A percentile compares a stretch with the other conserved stretches of the same genome.
These are phyloP conservation scores for Polyommatus icarus DNA, from an alignment of 2,888 invertebrate genomes.

Conservation along the genomic window DNA sequence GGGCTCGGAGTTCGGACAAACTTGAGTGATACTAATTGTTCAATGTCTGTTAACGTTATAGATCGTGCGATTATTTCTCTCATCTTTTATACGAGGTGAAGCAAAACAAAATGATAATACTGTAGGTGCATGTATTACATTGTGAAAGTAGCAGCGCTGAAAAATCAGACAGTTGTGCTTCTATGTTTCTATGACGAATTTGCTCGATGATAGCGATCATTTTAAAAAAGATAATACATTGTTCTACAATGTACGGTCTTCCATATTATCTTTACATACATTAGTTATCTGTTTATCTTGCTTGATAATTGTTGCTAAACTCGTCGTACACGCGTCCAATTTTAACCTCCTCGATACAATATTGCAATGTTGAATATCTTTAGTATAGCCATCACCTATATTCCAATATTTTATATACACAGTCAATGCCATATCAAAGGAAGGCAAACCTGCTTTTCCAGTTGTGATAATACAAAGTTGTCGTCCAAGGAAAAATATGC, in stretches of 20 bases:
- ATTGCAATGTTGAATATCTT: background rate
- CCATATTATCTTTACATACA: background rate
- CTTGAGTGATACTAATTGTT: no score
- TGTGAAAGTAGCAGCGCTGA: no score
- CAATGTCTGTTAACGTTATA: no score
- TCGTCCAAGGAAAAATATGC: constrained; percentile 2
- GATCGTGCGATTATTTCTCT: no score
- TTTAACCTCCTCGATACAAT: background rate
- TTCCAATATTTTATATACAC: background rate
- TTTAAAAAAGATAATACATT: no score
- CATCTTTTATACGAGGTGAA: no score
- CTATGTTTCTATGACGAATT: no score
- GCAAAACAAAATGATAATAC: no score
- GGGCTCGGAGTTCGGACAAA: no score
- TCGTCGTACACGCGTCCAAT: background rate
- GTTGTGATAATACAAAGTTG: background rate
- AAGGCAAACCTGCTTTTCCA: background rate
- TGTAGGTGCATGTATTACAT: no score
- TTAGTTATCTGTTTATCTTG: background rate
- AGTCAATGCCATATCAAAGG: background rate
- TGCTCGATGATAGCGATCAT: no score
- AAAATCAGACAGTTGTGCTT: no score
- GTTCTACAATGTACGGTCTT: background rate
- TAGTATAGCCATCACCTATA: background rate
- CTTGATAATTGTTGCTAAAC: background rate